A percentile compares a stretch with the other conserved stretches of the same genome.
phyloP scores from a whole-genome alignment of 1,140 invertebrate species.

The Drosophila malerkotliana region DNA sequence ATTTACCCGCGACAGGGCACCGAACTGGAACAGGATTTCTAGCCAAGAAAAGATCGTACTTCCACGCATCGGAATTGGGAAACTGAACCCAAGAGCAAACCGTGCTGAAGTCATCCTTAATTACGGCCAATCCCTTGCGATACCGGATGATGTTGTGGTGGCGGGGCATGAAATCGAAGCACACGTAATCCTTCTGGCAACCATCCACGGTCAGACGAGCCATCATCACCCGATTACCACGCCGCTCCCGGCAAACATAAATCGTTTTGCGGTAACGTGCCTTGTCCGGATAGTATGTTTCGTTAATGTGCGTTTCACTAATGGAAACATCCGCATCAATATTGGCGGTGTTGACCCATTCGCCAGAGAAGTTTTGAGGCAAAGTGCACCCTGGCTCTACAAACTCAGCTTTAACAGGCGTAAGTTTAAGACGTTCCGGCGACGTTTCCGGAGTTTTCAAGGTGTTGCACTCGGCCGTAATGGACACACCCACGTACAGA shows the following conservation, averaged over 20 bases:
- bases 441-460: constrained; percentile 96
- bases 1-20: constrained; percentile 98
- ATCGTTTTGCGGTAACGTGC: constrained; percentile 94
- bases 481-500: constrained; percentile 94
- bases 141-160: constrained; percentile 98
- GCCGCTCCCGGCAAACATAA: constrained; percentile 96
- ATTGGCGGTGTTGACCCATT: constrained; percentile 98
- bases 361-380: constrained; percentile 96
- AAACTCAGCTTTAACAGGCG: constrained; percentile 92
- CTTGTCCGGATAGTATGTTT: constrained; percentile 96
- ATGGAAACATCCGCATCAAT: constrained; percentile 97
- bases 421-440: constrained; percentile 94
- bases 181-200: constrained; percentile 99
- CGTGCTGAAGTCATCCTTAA: constrained; percentile 94
- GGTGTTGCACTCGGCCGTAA: constrained; percentile 96
- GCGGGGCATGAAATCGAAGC: constrained; percentile 97
- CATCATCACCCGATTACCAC: constrained; percentile 96
- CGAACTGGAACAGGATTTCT: constrained; percentile 96
- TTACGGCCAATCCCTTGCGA: constrained; percentile 94
- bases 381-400: constrained; percentile 95
- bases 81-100: constrained; percentile 98
- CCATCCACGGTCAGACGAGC: constrained; percentile 97
- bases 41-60: constrained; percentile 94
- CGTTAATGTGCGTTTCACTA: constrained; percentile 98
- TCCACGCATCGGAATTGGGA: constrained; percentile 92